Evolutionary conservation across 37 sponge, comb jelly and placozoan genomes (phyloP).

Genomic region (Hexactinellida sp.): DNA sequence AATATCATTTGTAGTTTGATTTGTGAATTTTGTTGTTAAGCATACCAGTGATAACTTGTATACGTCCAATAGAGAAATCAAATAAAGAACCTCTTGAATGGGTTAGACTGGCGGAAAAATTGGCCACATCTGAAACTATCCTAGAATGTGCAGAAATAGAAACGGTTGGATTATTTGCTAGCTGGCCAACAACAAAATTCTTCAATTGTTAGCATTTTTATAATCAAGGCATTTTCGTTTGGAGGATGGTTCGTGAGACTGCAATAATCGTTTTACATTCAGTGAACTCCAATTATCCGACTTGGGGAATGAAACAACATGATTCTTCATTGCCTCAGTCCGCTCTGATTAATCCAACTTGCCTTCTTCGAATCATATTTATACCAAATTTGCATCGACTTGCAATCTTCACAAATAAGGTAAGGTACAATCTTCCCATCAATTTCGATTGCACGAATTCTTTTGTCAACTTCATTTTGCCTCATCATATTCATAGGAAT

Average conservation of each 20-base stretch:
- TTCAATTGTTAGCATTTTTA: not conserved
- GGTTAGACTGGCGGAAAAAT: not conserved
- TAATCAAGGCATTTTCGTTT: not conserved
- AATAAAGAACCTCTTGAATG: not conserved
- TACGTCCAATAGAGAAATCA: not conserved
- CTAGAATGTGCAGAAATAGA: not conserved
- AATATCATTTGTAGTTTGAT: not conserved
- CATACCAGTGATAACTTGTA: not conserved
- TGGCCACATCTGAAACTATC: not conserved
- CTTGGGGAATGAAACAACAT: not conserved
- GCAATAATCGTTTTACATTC: not conserved
- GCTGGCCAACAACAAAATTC: not conserved
- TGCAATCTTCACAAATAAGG: not conserved
- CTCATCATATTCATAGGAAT: not conserved
- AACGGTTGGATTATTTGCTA: slow-evolving; percentile 4
- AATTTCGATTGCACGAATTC: not conserved
- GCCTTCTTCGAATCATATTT: not conserved
- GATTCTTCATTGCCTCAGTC: not conserved
- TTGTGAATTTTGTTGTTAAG: not conserved
- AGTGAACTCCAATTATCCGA: not conserved
- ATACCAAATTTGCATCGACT: not conserved
- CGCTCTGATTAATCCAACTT: not conserved
- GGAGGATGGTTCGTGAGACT: not conserved
- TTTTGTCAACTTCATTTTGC: not conserved
- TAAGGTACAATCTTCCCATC: not conserved